Evolutionary conservation across 2,888 invertebrate species (phyloP).

Genomic region (Serrognathus titanus): DNA sequence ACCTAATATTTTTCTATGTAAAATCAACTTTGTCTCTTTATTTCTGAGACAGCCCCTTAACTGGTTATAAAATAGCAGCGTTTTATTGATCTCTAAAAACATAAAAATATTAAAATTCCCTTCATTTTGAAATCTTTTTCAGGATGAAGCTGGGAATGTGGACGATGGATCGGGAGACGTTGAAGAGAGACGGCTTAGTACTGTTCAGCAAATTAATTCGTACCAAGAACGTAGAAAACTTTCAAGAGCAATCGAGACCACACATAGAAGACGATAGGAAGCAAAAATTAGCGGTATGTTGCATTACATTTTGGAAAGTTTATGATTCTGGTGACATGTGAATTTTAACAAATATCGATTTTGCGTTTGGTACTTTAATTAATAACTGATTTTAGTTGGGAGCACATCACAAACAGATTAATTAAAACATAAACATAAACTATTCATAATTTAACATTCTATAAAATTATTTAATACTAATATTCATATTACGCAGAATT

Average conservation of each 20-base stretch:
- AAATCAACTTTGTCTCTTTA: too few relatives aligned
- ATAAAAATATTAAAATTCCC: too few relatives aligned
- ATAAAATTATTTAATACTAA: too few relatives aligned
- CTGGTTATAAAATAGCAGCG: too few relatives aligned
- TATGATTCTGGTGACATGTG: background rate
- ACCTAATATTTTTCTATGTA: too few relatives aligned
- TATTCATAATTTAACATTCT: too few relatives aligned
- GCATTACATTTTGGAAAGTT: background rate
- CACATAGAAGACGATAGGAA: slow-evolving; percentile 59
- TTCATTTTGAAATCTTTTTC: slow-evolving; percentile 12
- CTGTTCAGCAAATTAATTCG: slow-evolving; percentile 81
- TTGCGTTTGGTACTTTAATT: background rate
- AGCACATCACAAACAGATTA: background rate
- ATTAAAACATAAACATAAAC: too few relatives aligned
- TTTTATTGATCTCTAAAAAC: too few relatives aligned
- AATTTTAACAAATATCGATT: background rate
- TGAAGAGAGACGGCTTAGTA: slow-evolving; percentile 65
- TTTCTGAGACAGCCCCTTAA: too few relatives aligned
- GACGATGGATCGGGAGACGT: slow-evolving; percentile 56
- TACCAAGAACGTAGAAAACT: slow-evolving; percentile 75
- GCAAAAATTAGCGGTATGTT: slow-evolving; percentile 70
- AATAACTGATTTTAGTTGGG: background rate
- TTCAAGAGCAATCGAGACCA: slow-evolving; percentile 55
- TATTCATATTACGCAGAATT: too few relatives aligned
- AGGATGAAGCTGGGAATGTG: slow-evolving; percentile 55